These are phyloP conservation scores for Biston stratarius DNA, from an alignment of 2,888 invertebrate species.

Conservation along the genomic window DNA sequence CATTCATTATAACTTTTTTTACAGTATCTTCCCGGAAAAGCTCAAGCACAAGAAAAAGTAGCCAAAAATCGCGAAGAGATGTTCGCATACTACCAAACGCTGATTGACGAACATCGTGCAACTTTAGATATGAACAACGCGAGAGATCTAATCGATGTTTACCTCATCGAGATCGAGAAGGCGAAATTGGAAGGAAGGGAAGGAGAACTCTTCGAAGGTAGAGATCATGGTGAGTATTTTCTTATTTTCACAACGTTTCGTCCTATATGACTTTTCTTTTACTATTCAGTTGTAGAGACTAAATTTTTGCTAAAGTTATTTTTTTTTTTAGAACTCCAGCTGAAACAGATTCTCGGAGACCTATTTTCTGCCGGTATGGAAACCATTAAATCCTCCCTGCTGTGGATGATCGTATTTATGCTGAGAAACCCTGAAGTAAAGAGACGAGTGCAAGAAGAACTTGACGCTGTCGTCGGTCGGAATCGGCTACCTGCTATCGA, in stretches of 20 bases:
- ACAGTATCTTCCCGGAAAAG: conserved; percentile 88
- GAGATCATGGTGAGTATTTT: conserved; percentile 91
- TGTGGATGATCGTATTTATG: conserved; percentile 96
- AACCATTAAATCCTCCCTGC: conserved; percentile 95
- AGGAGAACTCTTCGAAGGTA: conserved; percentile 92
- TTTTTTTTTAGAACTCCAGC: conserved; percentile 91
- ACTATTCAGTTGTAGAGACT: too few relatives aligned
- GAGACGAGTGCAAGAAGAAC: conserved; percentile 93
- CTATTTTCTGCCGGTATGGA: conserved; percentile 97
- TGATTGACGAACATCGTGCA: conserved; percentile 92
- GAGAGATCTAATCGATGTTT: conserved; percentile 94
- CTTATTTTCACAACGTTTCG: neutral
- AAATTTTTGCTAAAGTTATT: conserved; percentile 11
- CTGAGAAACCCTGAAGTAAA: conserved; percentile 94
- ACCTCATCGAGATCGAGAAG: conserved; percentile 93
- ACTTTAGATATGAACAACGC: conserved; percentile 91
- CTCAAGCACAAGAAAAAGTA: conserved; percentile 87
- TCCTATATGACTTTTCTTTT: neutral
- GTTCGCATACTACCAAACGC: conserved; percentile 93
- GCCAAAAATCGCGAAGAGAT: conserved; percentile 93
- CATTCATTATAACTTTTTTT: conserved; percentile 39
- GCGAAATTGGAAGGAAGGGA: conserved; percentile 92
- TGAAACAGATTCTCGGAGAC: conserved; percentile 96
- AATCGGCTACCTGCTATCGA: conserved; percentile 92
- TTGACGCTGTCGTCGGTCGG: conserved; percentile 93